phyloP scores from a whole-genome alignment of 2,888 invertebrate species.

The Leucozona laternaria region DNA sequence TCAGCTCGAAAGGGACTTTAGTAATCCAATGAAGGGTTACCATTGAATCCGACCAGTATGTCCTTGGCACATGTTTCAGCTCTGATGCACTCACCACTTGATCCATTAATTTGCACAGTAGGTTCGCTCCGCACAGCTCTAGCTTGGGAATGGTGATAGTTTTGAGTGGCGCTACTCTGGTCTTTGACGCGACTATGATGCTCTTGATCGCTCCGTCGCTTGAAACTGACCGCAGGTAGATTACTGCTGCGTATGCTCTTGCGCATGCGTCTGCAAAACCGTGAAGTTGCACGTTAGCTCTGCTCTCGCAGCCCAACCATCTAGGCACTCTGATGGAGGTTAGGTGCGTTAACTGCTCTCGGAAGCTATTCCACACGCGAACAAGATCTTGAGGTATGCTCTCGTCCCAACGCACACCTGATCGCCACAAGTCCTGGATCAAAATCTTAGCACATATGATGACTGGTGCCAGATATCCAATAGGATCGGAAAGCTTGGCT shows the following conservation, averaged over 20 bases:
- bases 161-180: too few relatives aligned
- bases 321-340: too few relatives aligned
- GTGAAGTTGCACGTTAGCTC: too few relatives aligned
- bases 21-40: conserved; percentile 21
- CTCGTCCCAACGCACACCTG: conserved; percentile 20
- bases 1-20: conserved; percentile 31
- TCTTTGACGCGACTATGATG: too few relatives aligned
- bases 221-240: too few relatives aligned
- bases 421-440: conserved; percentile 30
- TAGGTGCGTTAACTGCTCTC: too few relatives aligned
- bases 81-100: conserved; percentile 12
- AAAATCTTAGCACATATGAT: conserved; percentile 18
- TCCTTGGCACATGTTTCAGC: conserved; percentile 13
- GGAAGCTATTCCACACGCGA: too few relatives aligned
- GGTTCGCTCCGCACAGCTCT: conserved; percentile 59
- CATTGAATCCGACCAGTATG: conserved; percentile 30
- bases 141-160: not conserved
- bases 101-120: conserved; percentile 49
- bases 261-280: too few relatives aligned
- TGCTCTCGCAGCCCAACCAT: too few relatives aligned
- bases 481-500: conserved; percentile 36
- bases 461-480: conserved; percentile 34
- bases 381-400: not conserved
- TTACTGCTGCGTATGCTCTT: too few relatives aligned
- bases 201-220: too few relatives aligned